These are phyloP conservation scores for Octodonta nipae DNA, from an alignment of 2,888 invertebrate genomes.

Conservation along the genomic window DNA sequence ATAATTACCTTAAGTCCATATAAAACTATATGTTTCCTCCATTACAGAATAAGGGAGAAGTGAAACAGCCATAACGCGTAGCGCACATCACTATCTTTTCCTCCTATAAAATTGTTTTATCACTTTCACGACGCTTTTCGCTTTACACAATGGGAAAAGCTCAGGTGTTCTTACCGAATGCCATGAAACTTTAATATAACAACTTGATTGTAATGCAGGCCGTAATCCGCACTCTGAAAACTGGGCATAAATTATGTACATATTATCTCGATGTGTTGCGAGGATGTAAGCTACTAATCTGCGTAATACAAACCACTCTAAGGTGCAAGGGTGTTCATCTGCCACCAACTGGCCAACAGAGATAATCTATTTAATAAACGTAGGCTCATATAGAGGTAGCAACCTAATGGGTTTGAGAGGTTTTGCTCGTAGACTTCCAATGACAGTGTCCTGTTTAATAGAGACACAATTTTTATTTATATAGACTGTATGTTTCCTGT, in stretches of 20 bases:
- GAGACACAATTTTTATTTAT: too few species aligned
- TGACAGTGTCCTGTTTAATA: too few species aligned
- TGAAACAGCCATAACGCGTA: background rate
- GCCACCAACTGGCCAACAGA: too few species aligned
- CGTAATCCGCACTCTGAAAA: conserved; percentile 16
- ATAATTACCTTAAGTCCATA: background rate
- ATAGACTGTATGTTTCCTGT: too few species aligned
- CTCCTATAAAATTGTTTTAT: conserved; percentile 2
- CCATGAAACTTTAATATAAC: conserved; percentile 19
- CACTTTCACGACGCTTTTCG: background rate
- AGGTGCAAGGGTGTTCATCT: too few species aligned
- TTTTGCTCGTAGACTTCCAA: too few species aligned
- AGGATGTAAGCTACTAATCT: conserved; percentile 2
- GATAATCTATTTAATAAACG: too few species aligned
- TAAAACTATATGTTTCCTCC: background rate
- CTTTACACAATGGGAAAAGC: conserved; percentile 13
- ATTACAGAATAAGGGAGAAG: background rate
- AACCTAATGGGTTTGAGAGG: too few species aligned
- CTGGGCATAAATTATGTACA: conserved; percentile 16
- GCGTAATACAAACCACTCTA: too few species aligned
- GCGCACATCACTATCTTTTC: background rate
- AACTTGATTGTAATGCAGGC: conserved; percentile 15
- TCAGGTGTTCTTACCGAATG: conserved; percentile 16
- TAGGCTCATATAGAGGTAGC: too few species aligned
- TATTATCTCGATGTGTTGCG: conserved; percentile 4